Percentiles rank a stretch among this genome's conserved stretches.
Evolutionary conservation across 2,113 vertebrate genomes (phyloP).

Genomic region (Anser cygnoides): DNA sequence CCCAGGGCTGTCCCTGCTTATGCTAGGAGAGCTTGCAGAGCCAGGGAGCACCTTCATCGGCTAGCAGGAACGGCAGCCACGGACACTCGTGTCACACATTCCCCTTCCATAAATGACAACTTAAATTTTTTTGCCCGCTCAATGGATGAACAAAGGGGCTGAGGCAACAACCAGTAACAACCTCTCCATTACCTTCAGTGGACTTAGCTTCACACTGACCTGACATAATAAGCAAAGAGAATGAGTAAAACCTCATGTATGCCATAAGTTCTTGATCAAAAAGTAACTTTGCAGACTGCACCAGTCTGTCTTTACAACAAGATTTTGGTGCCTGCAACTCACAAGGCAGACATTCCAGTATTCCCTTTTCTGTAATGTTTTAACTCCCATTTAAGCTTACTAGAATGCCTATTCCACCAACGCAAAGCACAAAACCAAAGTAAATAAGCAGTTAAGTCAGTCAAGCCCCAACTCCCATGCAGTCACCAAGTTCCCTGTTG

Average conservation of each 20-base stretch:
- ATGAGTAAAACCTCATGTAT: neutral
- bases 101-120: too few relatives aligned
- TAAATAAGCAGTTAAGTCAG: neutral
- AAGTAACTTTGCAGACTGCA: neutral
- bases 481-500: neutral
- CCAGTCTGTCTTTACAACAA: neutral
- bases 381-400: neutral
- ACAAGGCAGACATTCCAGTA: neutral
- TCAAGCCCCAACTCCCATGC: neutral
- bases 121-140: neutral
- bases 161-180: neutral
- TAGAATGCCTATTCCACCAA: neutral
- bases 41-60: neutral
- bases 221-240: neutral
- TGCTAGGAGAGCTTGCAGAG: neutral
- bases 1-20: neutral
- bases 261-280: neutral
- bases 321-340: neutral
- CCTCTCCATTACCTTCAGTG: neutral
- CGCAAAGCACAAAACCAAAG: neutral
- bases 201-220: neutral
- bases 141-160: fast-evolving
- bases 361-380: neutral
- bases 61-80: neutral
- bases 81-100: neutral